Evolutionary conservation across 2,888 invertebrate genomes (phyloP).

Genomic region (Nomada lathburiana): DNA sequence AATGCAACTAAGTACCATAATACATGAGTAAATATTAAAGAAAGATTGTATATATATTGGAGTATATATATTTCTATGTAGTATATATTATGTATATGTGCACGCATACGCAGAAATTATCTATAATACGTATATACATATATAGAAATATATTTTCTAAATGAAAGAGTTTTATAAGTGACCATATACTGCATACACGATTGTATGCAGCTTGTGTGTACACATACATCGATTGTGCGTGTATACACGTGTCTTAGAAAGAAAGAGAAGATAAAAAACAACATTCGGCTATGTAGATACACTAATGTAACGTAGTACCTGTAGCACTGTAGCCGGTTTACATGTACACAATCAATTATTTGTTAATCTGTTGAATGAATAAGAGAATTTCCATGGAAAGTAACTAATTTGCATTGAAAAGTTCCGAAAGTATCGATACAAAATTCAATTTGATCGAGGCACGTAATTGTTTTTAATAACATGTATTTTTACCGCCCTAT

Average conservation of each 20-base stretch:
- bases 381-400: neutral
- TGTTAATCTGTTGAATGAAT: neutral
- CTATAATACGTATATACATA: constrained; percentile 29
- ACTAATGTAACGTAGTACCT: constrained; percentile 16
- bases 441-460: no score
- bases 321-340: neutral
- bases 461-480: no score
- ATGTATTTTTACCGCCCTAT: no score
- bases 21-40: constrained; percentile 31
- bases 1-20: constrained; percentile 28
- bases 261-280: constrained; percentile 53
- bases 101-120: constrained; percentile 41
- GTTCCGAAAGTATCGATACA: no score
- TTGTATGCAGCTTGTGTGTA: constrained; percentile 29
- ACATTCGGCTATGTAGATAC: constrained; percentile 60
- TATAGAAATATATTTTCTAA: constrained; percentile 70
- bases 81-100: constrained; percentile 53
- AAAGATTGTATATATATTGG: constrained; percentile 41
- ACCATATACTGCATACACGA: constrained; percentile 66
- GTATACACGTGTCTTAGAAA: constrained; percentile 31
- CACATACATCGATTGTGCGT: constrained; percentile 33
- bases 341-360: constrained; percentile 17
- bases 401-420: neutral
- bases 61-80: constrained; percentile 57
- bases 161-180: constrained; percentile 74